These are phyloP conservation scores for Eilema depressum DNA, from an alignment of 2,888 invertebrate species.

Conservation along the genomic window DNA sequence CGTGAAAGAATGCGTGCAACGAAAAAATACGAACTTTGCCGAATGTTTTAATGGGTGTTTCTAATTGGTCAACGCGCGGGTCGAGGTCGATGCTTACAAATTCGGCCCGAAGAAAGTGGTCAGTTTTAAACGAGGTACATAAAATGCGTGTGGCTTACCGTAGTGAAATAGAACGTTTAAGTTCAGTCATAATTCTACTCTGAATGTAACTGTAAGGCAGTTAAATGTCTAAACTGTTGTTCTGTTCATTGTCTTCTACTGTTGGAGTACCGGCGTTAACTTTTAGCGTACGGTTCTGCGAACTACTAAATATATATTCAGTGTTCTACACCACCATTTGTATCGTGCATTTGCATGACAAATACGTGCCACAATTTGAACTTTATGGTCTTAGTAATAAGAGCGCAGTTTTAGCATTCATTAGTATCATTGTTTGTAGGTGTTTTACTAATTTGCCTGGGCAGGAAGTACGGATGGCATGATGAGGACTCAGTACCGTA, in stretches of 20 bases:
- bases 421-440: conserved; percentile 66
- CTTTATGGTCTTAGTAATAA: conserved; percentile 56
- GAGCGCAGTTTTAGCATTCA: conserved; percentile 49
- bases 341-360: conserved; percentile 35
- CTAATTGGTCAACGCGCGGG: conserved; percentile 80
- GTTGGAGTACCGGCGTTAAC: conserved; percentile 71
- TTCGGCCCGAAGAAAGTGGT: conserved; percentile 45
- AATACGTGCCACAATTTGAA: conserved; percentile 48
- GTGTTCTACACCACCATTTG: conserved; percentile 62
- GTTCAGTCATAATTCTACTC: conserved; percentile 47
- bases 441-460: conserved; percentile 83
- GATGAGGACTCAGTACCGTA: conserved; percentile 81
- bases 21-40: conserved; percentile 68
- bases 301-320: conserved; percentile 82
- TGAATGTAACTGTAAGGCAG: conserved; percentile 65
- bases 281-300: conserved; percentile 75
- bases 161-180: conserved; percentile 46
- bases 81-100: conserved; percentile 65
- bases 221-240: conserved; percentile 70
- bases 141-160: conserved; percentile 47
- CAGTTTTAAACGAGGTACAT: conserved; percentile 22
- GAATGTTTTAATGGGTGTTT: conserved; percentile 79
- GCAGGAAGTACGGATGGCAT: conserved; percentile 86
- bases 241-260: conserved; percentile 77
- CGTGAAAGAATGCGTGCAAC: conserved; percentile 80